Evolutionary conservation across 2,113 vertebrate genomes (phyloP), one percentile per base, ranked within the genome.

Genomic region (Ophiodon elongatus): DNA sequence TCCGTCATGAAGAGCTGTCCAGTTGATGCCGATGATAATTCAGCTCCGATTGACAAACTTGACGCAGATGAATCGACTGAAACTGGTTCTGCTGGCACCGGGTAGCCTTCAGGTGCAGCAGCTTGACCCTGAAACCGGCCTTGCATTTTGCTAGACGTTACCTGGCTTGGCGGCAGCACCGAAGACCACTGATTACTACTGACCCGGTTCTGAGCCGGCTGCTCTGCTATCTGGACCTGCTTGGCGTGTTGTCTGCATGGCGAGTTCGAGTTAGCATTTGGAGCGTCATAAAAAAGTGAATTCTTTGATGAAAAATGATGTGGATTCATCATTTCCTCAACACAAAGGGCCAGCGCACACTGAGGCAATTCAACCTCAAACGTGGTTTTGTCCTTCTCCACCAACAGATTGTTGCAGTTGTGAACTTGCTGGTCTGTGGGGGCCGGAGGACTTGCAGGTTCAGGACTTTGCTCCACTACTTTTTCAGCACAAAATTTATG

Each of bases 111-210:
- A 17, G 54, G 14, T 15, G 65, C 17, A 8, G 73, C 2, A 11
- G 73, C 8, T 62, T 68, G 25, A 13, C 0, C 15, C 31, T 52
- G 67, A 1, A n/a, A 15, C 50, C 33, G 76, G 71, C 31, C 76
- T 67, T 76, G 67, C 15, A 60, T 31, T 76, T 59, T 83, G 17
- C 9, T 29, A 15, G 76, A 45, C 2, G 43, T 80, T 64, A 84
- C 87, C 70, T 76, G 89, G 35, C 66, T 17, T 56, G 25, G 73
- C 6, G 76, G 76, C 17, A 64, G 43, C 27, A 73, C 7, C 7
- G 57, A 45, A 57, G 74, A 25, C 57, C 52, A 67, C 57, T 56
- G 73, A 45, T n/a, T n/a, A n/a, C 71, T 69, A 17, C 73, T 39
- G 76, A 19, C 39, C 8, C 64, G 43, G 29, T 21, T 43, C 10